Base-by-base conservation (phyloP, 1,140 invertebrate genomes). In the silkworm (Bombyx mori) region DNA sequence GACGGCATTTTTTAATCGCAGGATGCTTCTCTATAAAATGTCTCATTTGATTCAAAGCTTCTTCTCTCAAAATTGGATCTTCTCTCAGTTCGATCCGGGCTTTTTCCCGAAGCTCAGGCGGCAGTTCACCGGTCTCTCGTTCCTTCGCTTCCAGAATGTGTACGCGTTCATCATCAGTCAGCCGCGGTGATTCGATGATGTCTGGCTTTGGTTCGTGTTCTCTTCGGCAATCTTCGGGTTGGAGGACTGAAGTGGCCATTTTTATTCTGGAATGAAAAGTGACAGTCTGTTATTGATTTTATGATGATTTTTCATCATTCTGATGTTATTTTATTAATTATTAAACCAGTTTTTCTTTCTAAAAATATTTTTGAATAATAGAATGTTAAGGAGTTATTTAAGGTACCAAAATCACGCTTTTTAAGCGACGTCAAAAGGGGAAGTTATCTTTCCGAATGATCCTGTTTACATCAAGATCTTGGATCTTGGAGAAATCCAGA, bases 11-110 rank as follows among this genome's bases (percentile, higher is more conserved):
- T 63, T 91, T 93, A 43, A 95, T 95, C 8, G 90, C 85, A 0
- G 93, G 92, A 88, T 95, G 93, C 73, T 94, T 95, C 3, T 88
- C 75, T 51, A 95, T 94, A 91, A 94, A 95, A 56, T 94, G 91
- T 45, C 93, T 88, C 75, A 95, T 91, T 73, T 94, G 93, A 26
- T 90, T 77, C 62, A 95, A 68, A 0, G 92, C 89, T 61, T 95
- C 92, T 3, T 92, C 89, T n/a, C 93, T 81, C 6, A 91, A 90
- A 0, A 84, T 88, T 7, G 93, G 91, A 67, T 95, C 93, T 80
- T 95, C 94, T 44, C 94, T 86, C 7, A 95, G 81, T 71, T 95
- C 93, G 7, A 89, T 75, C 56, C 91, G 89, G n/a, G 94, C 94
- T 47, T 90, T 84, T 54, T 89, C 86, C 50, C 88, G 77, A 7